These are phyloP conservation scores for Tillus elongatus DNA, from an alignment of 2,888 invertebrate genomes.

Conservation along the genomic window DNA sequence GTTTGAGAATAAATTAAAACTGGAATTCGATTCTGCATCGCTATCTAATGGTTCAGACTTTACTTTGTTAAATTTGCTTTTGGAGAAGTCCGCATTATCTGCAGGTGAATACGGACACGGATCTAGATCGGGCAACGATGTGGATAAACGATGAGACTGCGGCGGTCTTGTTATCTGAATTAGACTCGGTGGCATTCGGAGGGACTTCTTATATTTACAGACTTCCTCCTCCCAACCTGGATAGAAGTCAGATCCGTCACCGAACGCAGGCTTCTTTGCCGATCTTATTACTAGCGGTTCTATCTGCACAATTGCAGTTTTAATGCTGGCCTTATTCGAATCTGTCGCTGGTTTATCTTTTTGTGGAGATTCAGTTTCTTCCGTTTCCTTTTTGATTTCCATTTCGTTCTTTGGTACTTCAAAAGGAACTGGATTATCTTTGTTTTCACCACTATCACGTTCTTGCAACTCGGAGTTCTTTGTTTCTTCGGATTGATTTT, in stretches of 20 bases:
- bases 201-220: conserved; percentile 69
- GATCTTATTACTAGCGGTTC: conserved; percentile 33
- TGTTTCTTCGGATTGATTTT: conserved; percentile 7
- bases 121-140: conserved; percentile 70
- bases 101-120: conserved; percentile 63
- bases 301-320: conserved; percentile 26
- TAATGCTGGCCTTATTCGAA: conserved; percentile 19
- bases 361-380: conserved; percentile 32
- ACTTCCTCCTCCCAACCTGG: conserved; percentile 80
- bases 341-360: conserved; percentile 19
- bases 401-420: conserved; percentile 8
- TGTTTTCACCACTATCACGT: conserved; percentile 21
- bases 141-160: conserved; percentile 58
- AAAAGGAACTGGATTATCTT: no score
- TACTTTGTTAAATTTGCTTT: conserved; percentile 31
- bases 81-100: conserved; percentile 40
- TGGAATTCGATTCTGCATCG: conserved; percentile 60
- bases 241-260: conserved; percentile 62
- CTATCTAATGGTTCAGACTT: conserved; percentile 47
- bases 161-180: conserved; percentile 72
- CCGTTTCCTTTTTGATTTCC: conserved; percentile 28
- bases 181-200: conserved; percentile 71
- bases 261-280: conserved; percentile 53
- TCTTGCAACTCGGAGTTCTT: conserved; percentile 19
- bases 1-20: conserved; percentile 46